Percentiles rank a stretch among this genome's conserved stretches.
Conservation (phyloP, 2,113 vertebrate species). For the Orthonyx spaldingii region DNA sequence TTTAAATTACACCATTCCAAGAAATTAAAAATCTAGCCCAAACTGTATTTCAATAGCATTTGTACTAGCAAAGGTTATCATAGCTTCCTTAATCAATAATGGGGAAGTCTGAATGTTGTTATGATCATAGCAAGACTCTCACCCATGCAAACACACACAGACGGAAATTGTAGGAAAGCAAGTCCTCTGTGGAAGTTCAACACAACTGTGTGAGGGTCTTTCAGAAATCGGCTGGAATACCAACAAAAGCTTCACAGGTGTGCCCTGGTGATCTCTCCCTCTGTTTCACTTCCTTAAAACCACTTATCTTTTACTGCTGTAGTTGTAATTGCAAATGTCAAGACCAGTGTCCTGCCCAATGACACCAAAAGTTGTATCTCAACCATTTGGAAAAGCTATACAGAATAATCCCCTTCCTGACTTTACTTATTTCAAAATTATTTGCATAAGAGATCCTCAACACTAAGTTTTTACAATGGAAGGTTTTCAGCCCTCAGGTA, state of each 20-base stretch:
- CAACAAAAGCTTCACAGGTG: not conserved
- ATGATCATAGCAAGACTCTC: not conserved
- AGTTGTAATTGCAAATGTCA: not conserved
- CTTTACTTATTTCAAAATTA: not conserved
- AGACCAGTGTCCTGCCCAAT: not conserved
- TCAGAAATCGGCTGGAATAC: not conserved
- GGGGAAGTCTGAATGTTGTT: not conserved
- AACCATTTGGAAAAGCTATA: not conserved
- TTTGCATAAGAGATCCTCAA: not conserved
- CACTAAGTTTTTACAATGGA: not conserved
- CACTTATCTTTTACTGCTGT: not conserved
- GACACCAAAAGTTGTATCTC: not conserved
- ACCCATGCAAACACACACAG: not conserved
- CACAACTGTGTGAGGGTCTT: not conserved
- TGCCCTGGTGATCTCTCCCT: not conserved
- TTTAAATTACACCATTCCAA: not conserved
- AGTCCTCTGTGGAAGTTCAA: not conserved
- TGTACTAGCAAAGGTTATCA: not conserved
- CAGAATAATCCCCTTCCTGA: not conserved
- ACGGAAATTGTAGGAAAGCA: not conserved
- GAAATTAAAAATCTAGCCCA: not conserved
- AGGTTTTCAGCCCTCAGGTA: not conserved
- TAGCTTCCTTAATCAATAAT: not conserved
- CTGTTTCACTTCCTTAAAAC: not conserved
- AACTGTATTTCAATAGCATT: not conserved